Evolutionary conservation across 1,140 invertebrate genomes (phyloP).

Genomic region (Lucilia cuprina): DNA sequence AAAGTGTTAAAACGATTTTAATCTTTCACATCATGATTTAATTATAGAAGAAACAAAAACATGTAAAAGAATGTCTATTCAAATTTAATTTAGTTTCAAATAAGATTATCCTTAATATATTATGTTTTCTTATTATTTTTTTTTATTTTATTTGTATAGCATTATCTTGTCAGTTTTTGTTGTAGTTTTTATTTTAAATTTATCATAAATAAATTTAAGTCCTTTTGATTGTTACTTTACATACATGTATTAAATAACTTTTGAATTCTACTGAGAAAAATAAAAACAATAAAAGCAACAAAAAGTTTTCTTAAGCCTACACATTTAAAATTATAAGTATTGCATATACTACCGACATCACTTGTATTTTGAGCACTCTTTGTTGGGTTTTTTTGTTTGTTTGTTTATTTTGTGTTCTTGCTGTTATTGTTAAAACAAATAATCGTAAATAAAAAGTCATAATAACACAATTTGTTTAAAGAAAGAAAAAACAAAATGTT

Average conservation of each 20-base stretch:
- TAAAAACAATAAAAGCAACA: neutral
- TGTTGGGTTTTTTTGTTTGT: no score
- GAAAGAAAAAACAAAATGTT: neutral
- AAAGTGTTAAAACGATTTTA: neutral
- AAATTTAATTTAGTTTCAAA: neutral
- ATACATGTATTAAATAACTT: neutral
- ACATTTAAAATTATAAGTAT: neutral
- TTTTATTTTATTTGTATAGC: neutral
- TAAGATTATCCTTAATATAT: neutral
- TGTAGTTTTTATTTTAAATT: neutral
- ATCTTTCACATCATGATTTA: neutral
- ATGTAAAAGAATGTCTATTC: neutral
- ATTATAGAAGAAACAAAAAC: neutral
- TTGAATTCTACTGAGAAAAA: neutral
- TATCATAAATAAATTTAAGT: neutral
- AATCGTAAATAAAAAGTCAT: constrained; percentile 15
- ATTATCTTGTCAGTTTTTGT: neutral
- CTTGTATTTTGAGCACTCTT: neutral
- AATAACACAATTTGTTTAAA: constrained; percentile 15
- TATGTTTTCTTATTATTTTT: neutral
- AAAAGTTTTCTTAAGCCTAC: neutral
- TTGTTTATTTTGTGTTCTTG: neutral
- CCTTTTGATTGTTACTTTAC: neutral
- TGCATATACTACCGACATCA: neutral
- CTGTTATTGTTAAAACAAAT: neutral